phyloP scores from a whole-genome alignment of 2,797 vertebrate species.

The Kryptopterus vitreolus region DNA sequence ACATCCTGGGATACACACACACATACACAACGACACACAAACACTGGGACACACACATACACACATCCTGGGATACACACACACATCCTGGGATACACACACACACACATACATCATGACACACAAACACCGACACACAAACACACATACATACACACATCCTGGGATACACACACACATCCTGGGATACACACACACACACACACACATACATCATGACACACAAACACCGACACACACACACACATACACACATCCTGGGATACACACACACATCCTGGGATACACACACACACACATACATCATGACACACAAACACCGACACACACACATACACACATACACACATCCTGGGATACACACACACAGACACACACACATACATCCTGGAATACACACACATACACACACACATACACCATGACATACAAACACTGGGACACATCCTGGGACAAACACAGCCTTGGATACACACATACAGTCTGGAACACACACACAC shows the following conservation, averaged over 20 bases:
- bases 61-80: no score
- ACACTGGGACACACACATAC: no score
- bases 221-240: neutral
- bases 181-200: no score
- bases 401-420: neutral
- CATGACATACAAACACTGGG: no score
- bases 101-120: no score
- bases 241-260: no score
- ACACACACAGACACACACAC: no score
- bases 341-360: no score
- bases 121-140: neutral
- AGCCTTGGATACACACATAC: neutral
- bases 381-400: neutral
- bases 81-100: neutral
- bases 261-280: neutral
- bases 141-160: no score
- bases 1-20: neutral
- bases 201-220: conserved; percentile 19
- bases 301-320: no score
- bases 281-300: neutral
- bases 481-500: neutral
- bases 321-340: neutral
- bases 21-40: no score
- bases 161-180: no score
- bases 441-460: neutral